Percentiles rank a stretch among this genome's conserved stretches.
Conservation (phyloP, 2,113 vertebrate species). For the Tragelaphus imberbis region DNA sequence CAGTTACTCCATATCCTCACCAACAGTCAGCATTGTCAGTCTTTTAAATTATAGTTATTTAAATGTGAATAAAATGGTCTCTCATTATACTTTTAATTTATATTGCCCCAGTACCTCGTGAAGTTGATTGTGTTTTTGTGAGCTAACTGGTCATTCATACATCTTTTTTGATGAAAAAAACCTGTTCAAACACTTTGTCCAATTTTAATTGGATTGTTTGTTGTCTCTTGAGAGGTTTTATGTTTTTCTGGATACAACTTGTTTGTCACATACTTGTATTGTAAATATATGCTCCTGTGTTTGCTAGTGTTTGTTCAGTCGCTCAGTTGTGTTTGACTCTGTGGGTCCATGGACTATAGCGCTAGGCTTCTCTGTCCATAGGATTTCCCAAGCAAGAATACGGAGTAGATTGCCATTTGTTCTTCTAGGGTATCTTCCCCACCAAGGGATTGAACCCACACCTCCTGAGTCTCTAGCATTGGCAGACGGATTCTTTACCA, state of each 20-base stretch:
- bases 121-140: background rate
- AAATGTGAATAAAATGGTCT: background rate
- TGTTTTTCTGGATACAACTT: background rate
- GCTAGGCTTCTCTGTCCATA: background rate
- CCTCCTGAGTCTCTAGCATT: background rate
- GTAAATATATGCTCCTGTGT: background rate
- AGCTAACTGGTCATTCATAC: background rate
- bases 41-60: background rate
- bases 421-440: background rate
- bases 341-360: background rate
- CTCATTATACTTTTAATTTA: background rate
- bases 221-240: background rate
- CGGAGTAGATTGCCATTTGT: background rate
- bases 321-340: background rate
- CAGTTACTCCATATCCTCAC: background rate
- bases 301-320: background rate
- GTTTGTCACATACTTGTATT: background rate
- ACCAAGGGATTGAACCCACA: background rate
- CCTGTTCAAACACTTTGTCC: background rate
- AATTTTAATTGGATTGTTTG: background rate
- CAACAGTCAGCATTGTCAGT: background rate
- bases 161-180: background rate
- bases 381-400: background rate
- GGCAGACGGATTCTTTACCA: background rate
- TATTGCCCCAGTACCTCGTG: background rate